phyloP scores from a whole-genome alignment of 2,113 vertebrate species.

The Xerus inauris region DNA sequence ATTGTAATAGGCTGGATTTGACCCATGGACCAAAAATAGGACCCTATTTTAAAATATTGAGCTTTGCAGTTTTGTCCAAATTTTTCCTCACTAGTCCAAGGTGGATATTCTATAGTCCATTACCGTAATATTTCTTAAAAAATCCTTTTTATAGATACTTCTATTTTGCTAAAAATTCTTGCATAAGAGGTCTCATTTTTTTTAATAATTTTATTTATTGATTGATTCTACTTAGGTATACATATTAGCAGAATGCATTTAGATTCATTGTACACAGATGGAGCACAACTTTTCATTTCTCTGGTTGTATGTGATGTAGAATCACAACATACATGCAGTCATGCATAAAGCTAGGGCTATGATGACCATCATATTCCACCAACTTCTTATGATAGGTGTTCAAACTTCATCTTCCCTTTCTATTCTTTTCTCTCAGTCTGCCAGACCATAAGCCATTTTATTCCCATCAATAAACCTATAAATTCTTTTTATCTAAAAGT shows the following conservation, averaged over 20 bases:
- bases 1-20: neutral
- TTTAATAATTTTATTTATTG: too few relatives aligned
- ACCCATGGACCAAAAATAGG: neutral
- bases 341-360: too few relatives aligned
- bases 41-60: neutral
- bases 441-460: neutral
- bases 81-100: neutral
- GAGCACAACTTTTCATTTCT: too few relatives aligned
- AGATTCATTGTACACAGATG: too few relatives aligned
- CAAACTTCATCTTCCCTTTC: neutral
- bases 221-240: too few relatives aligned
- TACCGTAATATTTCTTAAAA: neutral
- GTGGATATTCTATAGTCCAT: neutral
- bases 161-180: too few relatives aligned
- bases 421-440: neutral
- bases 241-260: too few relatives aligned
- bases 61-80: neutral
- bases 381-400: neutral
- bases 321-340: too few relatives aligned
- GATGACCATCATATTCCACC: too few relatives aligned
- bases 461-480: neutral
- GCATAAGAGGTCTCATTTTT: too few relatives aligned
- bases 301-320: too few relatives aligned
- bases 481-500: constrained; percentile 16
- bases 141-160: neutral